phyloP scores from a whole-genome alignment of 2,797 vertebrate genomes.

The Silurus aristotelis region DNA sequence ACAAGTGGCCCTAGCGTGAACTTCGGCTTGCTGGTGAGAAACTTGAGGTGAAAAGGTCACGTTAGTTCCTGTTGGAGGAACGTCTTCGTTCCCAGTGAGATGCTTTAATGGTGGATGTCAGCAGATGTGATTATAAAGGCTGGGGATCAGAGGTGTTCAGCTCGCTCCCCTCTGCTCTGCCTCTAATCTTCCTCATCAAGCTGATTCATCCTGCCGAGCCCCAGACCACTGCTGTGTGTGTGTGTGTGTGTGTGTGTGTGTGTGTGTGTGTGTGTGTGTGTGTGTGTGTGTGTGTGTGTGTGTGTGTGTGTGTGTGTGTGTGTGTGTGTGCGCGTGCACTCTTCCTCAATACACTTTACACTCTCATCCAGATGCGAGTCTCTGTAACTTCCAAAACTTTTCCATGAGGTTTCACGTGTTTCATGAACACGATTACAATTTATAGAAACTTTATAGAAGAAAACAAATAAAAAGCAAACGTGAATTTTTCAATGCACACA shows the following conservation, averaged over 20 bases:
- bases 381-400: too few species aligned
- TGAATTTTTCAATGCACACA: too few species aligned
- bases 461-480: too few species aligned
- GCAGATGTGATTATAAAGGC: slow-evolving; percentile 71
- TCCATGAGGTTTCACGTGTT: too few species aligned
- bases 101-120: slow-evolving; percentile 69
- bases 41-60: neutral
- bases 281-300: neutral
- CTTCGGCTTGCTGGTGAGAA: neutral
- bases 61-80: slow-evolving; percentile 10
- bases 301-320: slow-evolving; percentile 8
- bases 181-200: slow-evolving; percentile 65
- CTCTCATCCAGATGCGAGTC: neutral
- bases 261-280: neutral
- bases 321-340: neutral
- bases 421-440: too few species aligned
- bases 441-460: too few species aligned
- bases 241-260: slow-evolving; percentile 9
- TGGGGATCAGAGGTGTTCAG: slow-evolving; percentile 73
- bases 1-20: too few species aligned
- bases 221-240: neutral
- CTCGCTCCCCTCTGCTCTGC: slow-evolving; percentile 65
- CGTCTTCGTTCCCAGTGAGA: slow-evolving; percentile 62
- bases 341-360: neutral
- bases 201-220: neutral